Base-by-base conservation (phyloP, 1,140 invertebrate species). In the Solen grandis region DNA sequence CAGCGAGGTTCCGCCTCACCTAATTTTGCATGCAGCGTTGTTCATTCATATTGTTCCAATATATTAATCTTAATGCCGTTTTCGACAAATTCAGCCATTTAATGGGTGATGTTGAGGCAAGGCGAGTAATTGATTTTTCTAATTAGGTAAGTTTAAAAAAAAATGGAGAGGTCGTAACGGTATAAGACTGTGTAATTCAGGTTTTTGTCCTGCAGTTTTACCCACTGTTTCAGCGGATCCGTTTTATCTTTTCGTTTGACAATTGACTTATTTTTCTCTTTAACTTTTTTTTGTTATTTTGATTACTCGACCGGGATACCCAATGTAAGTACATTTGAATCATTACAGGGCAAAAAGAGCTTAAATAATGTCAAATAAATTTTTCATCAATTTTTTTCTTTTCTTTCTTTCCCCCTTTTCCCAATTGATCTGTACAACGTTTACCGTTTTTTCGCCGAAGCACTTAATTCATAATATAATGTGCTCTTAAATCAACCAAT, bases 391-490 rank as follows among this genome's bases (percentile, higher is more conserved):
- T 5, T 46, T 46, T 2, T 50, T 22, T n/a, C n/a, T n/a, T n/a
- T n/a, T n/a, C n/a, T 46, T n/a, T 5, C 14, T 50, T 5, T 25
- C 8, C 63, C 36, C 16, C 13, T n/a, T 50, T 63, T 75, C 22
- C 31, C 62, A 59, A 62, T 75, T 29, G 57, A 75, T n/a, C 38
- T 75, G 36, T 75, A 75, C 33, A 75, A 75, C 35, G 62, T 57
- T 46, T 75, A 62, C 38, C 72, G 57, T 25, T 36, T 29, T 8
- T 75, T 60, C 50, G 72, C 41, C 5, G 57, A 75, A 41, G 35
- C 25, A 22, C n/a, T n/a, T n/a, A n/a, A n/a, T n/a, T n/a, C n/a
- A n/a, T n/a, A n/a, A n/a, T n/a, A n/a, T n/a, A n/a, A n/a, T n/a
- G n/a, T n/a, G n/a, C n/a, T n/a, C n/a, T n/a, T n/a, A n/a, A n/a